Percentiles rank a stretch among this genome's conserved stretches.
Evolutionary conservation across 1,140 invertebrate species (phyloP).

Genomic region (Cydia strobilella): DNA sequence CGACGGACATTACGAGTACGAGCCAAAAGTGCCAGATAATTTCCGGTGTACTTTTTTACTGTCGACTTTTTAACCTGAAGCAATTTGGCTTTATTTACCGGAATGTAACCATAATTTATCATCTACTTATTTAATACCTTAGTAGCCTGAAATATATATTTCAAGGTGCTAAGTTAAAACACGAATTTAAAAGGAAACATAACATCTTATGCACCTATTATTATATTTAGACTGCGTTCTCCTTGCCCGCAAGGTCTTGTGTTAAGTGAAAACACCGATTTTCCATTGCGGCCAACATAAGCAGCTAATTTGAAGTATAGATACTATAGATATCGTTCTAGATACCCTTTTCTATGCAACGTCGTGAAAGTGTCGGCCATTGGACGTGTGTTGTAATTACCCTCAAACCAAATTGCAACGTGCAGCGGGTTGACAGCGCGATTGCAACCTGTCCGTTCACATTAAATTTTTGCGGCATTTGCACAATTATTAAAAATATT

Average conservation of each 20-base stretch:
- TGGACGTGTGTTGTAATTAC: conserved; percentile 30
- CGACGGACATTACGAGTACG: not conserved
- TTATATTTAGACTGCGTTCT: not conserved
- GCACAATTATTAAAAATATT: not conserved
- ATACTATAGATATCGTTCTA: conserved; percentile 24
- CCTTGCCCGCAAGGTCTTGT: not conserved
- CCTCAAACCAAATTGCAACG: conserved; percentile 30
- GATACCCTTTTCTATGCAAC: conserved; percentile 30
- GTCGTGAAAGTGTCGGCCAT: conserved; percentile 21
- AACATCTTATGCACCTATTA: conserved; percentile 2
- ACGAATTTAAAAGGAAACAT: not conserved
- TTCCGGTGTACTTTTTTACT: conserved; percentile 17
- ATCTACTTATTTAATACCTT: not conserved
- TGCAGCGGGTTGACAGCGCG: conserved; percentile 11
- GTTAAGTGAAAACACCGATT: conserved; percentile 20
- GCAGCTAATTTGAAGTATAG: conserved; percentile 9
- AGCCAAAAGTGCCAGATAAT: conserved; percentile 19
- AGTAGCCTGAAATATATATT: not conserved
- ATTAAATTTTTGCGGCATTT: not conserved
- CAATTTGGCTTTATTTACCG: conserved; percentile 20
- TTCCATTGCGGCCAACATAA: conserved; percentile 14
- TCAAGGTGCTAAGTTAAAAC: conserved; percentile 5
- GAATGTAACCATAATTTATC: not conserved
- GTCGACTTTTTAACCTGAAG: not conserved
- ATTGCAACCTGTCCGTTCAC: conserved; percentile 12